Evolutionary conservation across 2,113 vertebrate species (phyloP).

Genomic region (Potamarius usumacintae): DNA sequence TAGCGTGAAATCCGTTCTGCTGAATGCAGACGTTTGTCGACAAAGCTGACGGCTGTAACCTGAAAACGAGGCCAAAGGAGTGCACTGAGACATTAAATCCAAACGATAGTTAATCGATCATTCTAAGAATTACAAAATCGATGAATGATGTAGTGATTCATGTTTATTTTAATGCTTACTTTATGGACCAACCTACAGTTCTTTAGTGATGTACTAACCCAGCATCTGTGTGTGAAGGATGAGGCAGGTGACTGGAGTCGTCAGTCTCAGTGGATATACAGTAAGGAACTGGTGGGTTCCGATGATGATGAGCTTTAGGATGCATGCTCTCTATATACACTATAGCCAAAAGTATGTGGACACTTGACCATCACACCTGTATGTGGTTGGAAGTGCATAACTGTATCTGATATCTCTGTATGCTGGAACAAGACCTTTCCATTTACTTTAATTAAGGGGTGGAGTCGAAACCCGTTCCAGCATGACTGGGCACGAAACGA

Average conservation of each 20-base stretch:
- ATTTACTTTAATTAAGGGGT: not conserved
- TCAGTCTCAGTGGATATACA: slow-evolving; percentile 55
- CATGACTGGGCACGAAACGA: not conserved
- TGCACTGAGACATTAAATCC: not conserved
- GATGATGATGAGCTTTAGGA: not conserved
- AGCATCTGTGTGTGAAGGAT: slow-evolving; percentile 1
- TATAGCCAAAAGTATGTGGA: not conserved
- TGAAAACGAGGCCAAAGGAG: not conserved
- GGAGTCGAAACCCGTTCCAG: not conserved
- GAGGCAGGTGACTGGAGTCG: slow-evolving; percentile 16
- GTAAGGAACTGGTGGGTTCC: slow-evolving; percentile 48
- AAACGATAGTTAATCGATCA: not conserved
- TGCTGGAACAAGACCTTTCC: not conserved
- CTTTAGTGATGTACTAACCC: slow-evolving; percentile 16
- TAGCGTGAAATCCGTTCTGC: not conserved
- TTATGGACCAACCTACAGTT: not conserved
- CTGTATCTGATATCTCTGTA: not conserved
- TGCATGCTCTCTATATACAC: slow-evolving; percentile 7
- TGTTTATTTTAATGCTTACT: not conserved
- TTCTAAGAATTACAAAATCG: too few relatives aligned
- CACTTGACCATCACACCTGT: too few relatives aligned
- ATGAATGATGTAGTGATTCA: not conserved
- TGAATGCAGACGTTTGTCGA: not conserved
- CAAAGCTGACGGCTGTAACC: not conserved
- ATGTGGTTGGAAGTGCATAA: not conserved